Evolutionary conservation across 2,888 invertebrate species (phyloP).

Genomic region (Digitonthophagus gazella): DNA sequence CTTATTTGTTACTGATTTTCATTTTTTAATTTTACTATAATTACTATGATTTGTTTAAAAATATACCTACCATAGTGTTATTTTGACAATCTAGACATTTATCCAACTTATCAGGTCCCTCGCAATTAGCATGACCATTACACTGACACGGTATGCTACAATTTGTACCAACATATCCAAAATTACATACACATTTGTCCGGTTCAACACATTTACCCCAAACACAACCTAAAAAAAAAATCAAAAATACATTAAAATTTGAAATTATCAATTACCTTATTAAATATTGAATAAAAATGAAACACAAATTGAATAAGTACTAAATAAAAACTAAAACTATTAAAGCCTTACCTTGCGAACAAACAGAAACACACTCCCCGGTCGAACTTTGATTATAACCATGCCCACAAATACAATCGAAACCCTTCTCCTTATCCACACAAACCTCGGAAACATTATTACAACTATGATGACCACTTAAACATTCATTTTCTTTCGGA

Average conservation of each 20-base stretch:
- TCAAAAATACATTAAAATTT: conserved; percentile 24
- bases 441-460: conserved; percentile 84
- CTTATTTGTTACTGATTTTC: too few relatives aligned
- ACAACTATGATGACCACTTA: conserved; percentile 88
- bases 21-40: not conserved
- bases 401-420: conserved; percentile 79
- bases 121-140: conserved; percentile 91
- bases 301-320: too few relatives aligned
- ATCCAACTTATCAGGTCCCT: conserved; percentile 79
- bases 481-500: conserved; percentile 91
- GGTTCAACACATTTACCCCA: conserved; percentile 82
- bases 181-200: conserved; percentile 83
- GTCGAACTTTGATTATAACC: conserved; percentile 62
- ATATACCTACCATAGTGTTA: conserved; percentile 74
- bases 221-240: conserved; percentile 62
- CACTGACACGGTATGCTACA: conserved; percentile 93
- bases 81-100: conserved; percentile 83
- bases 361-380: conserved; percentile 73
- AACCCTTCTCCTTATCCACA: conserved; percentile 77
- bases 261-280: not conserved
- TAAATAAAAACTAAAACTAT: not conserved
- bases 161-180: conserved; percentile 92
- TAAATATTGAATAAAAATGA: not conserved
- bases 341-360: conserved; percentile 60
- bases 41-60: not conserved